These are phyloP conservation scores for Lymantria dispar DNA, from an alignment of 2,888 invertebrate genomes.

Conservation along the genomic window DNA sequence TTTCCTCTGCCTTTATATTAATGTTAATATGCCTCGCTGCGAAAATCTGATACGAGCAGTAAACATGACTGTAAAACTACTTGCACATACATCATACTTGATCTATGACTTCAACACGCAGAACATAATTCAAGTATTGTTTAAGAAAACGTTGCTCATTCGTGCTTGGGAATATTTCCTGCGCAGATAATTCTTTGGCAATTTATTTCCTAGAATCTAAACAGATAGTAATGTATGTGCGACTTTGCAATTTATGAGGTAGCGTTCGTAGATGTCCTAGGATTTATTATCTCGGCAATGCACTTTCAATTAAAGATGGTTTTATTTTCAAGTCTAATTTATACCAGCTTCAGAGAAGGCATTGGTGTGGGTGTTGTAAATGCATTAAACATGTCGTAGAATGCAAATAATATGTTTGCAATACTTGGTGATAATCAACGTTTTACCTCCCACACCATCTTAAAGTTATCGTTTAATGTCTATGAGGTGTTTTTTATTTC, in stretches of 20 bases:
- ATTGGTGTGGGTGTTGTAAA: constrained; percentile 50
- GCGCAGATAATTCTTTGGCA: constrained; percentile 27
- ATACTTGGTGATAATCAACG: constrained; percentile 36
- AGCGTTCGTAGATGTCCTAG: constrained; percentile 11
- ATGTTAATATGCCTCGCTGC: constrained; percentile 12
- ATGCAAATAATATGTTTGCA: constrained; percentile 57
- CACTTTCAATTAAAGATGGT: constrained; percentile 32
- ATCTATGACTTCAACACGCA: constrained; percentile 12
- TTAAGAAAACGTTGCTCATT: constrained; percentile 28
- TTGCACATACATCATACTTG: constrained; percentile 25
- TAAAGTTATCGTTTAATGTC: constrained; percentile 44
- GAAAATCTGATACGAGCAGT: constrained; percentile 25
- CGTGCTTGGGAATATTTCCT: constrained; percentile 27
- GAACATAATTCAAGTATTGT: constrained; percentile 29
- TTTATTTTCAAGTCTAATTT: constrained; percentile 30
- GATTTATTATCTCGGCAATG: constrained; percentile 17
- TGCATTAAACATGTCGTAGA: constrained; percentile 44
- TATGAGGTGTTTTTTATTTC: constrained; percentile 18
- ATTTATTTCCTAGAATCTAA: constrained; percentile 16
- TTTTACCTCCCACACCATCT: constrained; percentile 47
- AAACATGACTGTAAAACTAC: constrained; percentile 11
- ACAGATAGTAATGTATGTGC: constrained; percentile 13
- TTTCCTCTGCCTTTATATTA: constrained; percentile 10
- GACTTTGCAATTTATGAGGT: constrained; percentile 3
- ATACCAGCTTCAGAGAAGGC: constrained; percentile 25